Base-by-base conservation (phyloP, 2,888 invertebrate species). In the Anthophora plumipes region DNA sequence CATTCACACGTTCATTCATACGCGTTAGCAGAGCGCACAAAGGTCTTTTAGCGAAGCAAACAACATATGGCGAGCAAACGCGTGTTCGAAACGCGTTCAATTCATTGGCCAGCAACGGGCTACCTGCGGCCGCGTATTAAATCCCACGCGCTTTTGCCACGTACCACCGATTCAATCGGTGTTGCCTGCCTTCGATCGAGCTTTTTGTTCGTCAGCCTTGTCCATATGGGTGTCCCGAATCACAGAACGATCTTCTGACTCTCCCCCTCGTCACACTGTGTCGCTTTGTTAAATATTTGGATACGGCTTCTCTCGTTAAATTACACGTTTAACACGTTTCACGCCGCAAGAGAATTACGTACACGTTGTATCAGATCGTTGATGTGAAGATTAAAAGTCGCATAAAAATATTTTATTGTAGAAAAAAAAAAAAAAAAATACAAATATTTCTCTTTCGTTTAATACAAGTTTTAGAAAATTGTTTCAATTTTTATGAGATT, bases 51-150 rank as follows among this genome's bases (percentile, higher is more conserved):
- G 83, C 85, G 80, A 80, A 74, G 84, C 88, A 90, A 90, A 90
- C 87, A 90, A 87, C 90, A 90, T 89, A 89, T 88, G 90, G 89
- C 87, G 82, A 52, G 83, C 67, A 84, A 85, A 84, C 80, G 82
- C 79, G 81, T 72, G 81, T 73, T 71, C 82, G 86, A 82, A 83
- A 73, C 74, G 76, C 79, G 81, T 85, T 88, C 89, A 82, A 89
- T 89, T 90, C 89, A 90, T 90, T 85, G 88, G 79, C 75, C 86
- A 63, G 82, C 84, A 84, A 91, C 86, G 86, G 87, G 80, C 89
- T 91, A 91, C 89, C 91, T 89, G 89, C 88, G 57, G 31, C 80
- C 55, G 61, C 74, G 82, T 84, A 88, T 88, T 84, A 87, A 87
- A 82, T 89, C 89, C 89, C 90, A 89, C 89, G 89, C 85, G 88